phyloP scores from a whole-genome alignment of 1,140 invertebrate species.

The Epicauta chinensis region DNA sequence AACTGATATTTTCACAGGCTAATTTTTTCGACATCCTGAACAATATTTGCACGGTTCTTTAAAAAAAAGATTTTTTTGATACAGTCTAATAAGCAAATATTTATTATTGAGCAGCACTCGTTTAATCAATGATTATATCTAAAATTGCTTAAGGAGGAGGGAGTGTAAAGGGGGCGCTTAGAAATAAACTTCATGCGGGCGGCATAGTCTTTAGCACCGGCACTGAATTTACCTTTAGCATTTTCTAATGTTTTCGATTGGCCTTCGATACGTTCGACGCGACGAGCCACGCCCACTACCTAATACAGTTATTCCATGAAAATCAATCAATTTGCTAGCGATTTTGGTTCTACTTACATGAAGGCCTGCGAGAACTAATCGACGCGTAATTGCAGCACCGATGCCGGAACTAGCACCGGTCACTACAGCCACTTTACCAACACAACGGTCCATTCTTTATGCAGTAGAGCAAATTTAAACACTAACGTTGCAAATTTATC shows the following conservation, averaged over 20 bases:
- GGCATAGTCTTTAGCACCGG: too few species aligned
- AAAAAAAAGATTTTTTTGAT: too few species aligned
- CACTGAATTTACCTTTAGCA: constrained; percentile 11
- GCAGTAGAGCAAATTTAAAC: background rate
- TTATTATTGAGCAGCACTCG: too few species aligned
- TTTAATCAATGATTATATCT: too few species aligned
- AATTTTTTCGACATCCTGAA: too few species aligned
- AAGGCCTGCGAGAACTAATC: background rate
- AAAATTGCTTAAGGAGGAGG: too few species aligned
- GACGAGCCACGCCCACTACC: constrained; percentile 20
- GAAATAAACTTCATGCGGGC: too few species aligned
- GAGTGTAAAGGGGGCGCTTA: too few species aligned
- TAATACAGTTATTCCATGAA: constrained; percentile 22
- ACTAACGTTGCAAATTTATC: constrained; percentile 45
- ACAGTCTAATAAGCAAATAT: too few species aligned
- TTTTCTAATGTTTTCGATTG: constrained; percentile 2
- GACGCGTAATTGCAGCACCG: background rate
- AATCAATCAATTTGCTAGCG: constrained; percentile 25
- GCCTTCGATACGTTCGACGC: constrained; percentile 11
- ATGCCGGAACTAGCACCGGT: constrained; percentile 36
- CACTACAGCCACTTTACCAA: background rate
- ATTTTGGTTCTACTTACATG: background rate
- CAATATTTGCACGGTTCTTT: too few species aligned
- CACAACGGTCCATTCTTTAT: background rate
- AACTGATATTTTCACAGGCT: too few species aligned